phyloP scores from a whole-genome alignment of 2,113 vertebrate genomes.

The Neomonachus schauinslandi region DNA sequence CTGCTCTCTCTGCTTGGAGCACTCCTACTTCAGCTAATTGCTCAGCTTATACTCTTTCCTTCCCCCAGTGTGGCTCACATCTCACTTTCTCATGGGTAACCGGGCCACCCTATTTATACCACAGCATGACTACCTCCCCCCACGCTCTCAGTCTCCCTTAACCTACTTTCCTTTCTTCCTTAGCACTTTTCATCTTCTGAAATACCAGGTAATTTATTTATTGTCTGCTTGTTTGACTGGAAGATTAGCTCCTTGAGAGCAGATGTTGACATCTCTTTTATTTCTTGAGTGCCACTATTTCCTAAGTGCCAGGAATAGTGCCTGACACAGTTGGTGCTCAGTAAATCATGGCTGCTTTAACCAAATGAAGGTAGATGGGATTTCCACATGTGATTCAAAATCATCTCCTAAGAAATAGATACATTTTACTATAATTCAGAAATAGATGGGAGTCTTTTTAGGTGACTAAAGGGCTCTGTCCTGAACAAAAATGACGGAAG shows the following conservation, averaged over 20 bases:
- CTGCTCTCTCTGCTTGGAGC: background rate
- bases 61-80: background rate
- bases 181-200: background rate
- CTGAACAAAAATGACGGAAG: background rate
- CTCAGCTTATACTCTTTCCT: background rate
- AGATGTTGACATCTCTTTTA: background rate
- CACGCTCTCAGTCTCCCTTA: background rate
- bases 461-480: background rate
- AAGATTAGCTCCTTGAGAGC: background rate
- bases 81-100: background rate
- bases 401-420: constrained; percentile 16
- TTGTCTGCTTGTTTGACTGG: background rate
- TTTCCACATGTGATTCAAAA: background rate
- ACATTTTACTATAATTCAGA: constrained; percentile 8
- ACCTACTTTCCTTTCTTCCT: background rate
- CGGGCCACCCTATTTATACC: background rate
- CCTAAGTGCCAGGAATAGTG: background rate
- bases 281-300: background rate
- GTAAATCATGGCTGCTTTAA: background rate
- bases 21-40: background rate
- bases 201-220: background rate
- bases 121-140: background rate
- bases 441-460: constrained; percentile 19
- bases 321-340: background rate
- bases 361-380: background rate